A percentile compares a stretch with the other conserved stretches of the same genome.
Evolutionary conservation across 2,888 invertebrate genomes (phyloP).

Genomic region (Tachina grossa): DNA sequence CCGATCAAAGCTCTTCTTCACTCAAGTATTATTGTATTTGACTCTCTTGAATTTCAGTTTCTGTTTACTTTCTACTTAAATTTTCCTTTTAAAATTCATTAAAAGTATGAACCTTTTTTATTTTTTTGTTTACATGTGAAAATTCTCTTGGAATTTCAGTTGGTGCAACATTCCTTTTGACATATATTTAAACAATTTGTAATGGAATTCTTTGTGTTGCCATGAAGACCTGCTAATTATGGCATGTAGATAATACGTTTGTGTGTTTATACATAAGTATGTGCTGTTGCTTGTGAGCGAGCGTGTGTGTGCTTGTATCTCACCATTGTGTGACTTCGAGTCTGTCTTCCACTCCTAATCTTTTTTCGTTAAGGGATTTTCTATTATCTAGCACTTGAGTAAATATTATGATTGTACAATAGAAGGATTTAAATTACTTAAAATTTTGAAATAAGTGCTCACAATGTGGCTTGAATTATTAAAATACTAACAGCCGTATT

Average conservation of each 20-base stretch:
- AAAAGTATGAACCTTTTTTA: not conserved
- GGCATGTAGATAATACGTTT: conserved; percentile 34
- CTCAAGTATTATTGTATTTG: too few species aligned
- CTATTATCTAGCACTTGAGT: conserved; percentile 55
- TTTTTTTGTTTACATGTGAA: not conserved
- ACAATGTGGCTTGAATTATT: not conserved
- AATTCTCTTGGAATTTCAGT: conserved; percentile 18
- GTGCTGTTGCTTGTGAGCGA: too few species aligned
- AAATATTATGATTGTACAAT: conserved; percentile 60
- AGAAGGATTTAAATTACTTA: conserved; percentile 1
- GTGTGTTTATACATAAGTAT: not conserved
- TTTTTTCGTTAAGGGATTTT: conserved; percentile 38
- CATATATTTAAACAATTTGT: conserved; percentile 38
- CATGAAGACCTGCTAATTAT: conserved; percentile 33
- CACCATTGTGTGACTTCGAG: not conserved
- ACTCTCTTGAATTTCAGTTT: not conserved
- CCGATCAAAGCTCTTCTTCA: too few species aligned
- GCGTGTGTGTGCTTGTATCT: not conserved
- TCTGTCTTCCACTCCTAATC: not conserved
- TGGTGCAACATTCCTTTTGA: conserved; percentile 42
- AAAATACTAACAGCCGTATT: too few species aligned
- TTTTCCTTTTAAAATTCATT: conserved; percentile 35
- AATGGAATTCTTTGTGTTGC: conserved; percentile 43
- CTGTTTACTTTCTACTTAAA: not conserved
- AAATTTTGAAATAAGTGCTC: conserved; percentile 7